Evolutionary conservation across 2,888 invertebrate species (phyloP).

Genomic region (Drosophila eohydei): DNA sequence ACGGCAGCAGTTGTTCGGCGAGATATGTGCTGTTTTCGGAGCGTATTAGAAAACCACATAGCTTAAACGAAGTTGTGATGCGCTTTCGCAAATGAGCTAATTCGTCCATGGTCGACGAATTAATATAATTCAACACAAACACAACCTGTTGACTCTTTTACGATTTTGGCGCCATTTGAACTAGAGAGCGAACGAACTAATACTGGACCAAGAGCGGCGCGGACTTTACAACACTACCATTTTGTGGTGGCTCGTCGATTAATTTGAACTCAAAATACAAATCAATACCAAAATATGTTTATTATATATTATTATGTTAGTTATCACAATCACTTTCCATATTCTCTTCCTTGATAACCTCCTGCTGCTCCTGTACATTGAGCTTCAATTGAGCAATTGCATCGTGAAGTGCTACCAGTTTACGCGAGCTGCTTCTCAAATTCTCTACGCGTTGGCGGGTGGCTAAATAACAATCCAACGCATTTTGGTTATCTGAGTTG

Average conservation of each 20-base stretch:
- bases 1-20: slow-evolving; percentile 89
- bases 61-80: slow-evolving; percentile 89
- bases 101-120: slow-evolving; percentile 65
- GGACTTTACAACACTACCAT: slow-evolving; percentile 11
- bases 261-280: neutral
- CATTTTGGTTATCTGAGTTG: slow-evolving; percentile 9
- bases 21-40: slow-evolving; percentile 91
- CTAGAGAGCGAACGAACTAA: slow-evolving; percentile 25
- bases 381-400: slow-evolving; percentile 56
- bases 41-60: slow-evolving; percentile 90
- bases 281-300: neutral
- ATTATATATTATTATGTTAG: neutral
- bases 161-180: slow-evolving; percentile 48
- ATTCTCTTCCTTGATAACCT: slow-evolving; percentile 14
- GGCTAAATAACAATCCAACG: slow-evolving; percentile 43
- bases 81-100: slow-evolving; percentile 86
- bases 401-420: slow-evolving; percentile 78
- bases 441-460: slow-evolving; percentile 70
- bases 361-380: slow-evolving; percentile 29
- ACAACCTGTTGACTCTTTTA: slow-evolving; percentile 40
- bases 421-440: slow-evolving; percentile 76
- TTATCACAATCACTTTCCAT: slow-evolving; percentile 30
- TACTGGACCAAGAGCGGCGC: neutral
- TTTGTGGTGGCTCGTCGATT: slow-evolving; percentile 16
- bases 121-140: neutral